phyloP scores from a whole-genome alignment of 2,113 vertebrate genomes.

The Antechinus flavipes region DNA sequence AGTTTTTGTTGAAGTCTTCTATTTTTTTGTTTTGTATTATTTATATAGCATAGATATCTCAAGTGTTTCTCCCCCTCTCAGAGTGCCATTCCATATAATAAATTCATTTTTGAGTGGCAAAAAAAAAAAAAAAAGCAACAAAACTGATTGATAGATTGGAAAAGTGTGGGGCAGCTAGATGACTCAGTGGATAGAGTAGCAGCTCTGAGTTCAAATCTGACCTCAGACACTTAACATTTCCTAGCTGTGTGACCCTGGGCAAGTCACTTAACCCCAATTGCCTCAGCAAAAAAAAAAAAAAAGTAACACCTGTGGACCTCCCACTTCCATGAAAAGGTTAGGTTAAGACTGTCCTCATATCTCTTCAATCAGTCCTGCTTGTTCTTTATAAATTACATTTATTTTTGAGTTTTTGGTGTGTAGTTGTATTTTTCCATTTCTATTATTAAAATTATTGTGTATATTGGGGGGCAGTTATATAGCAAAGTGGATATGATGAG shows the following conservation, averaged over 20 bases:
- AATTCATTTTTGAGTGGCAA: not conserved
- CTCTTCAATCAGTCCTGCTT: constrained; percentile 2
- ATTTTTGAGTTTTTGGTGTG: not conserved
- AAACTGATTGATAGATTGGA: not conserved
- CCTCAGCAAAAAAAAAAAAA: not conserved
- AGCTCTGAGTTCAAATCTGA: too few relatives aligned
- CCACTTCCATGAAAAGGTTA: not conserved
- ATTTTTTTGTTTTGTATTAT: not conserved
- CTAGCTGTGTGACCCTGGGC: too few relatives aligned
- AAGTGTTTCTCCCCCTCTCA: not conserved
- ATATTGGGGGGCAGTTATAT: not conserved
- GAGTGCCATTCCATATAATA: not conserved
- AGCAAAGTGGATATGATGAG: not conserved
- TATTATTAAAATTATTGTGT: not conserved
- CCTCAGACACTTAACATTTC: too few relatives aligned
- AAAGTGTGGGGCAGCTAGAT: not conserved
- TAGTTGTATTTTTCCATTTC: not conserved
- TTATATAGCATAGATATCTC: not conserved
- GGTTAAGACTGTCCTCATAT: constrained; percentile 6
- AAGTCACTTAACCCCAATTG: too few relatives aligned
- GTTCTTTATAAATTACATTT: not conserved
- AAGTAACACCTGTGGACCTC: not conserved
- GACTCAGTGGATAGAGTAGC: too few relatives aligned
- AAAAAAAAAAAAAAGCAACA: not conserved
- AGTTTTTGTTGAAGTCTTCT: not conserved